phyloP scores from a whole-genome alignment of 2,797 vertebrate species.

The Pangasius krempfi region DNA sequence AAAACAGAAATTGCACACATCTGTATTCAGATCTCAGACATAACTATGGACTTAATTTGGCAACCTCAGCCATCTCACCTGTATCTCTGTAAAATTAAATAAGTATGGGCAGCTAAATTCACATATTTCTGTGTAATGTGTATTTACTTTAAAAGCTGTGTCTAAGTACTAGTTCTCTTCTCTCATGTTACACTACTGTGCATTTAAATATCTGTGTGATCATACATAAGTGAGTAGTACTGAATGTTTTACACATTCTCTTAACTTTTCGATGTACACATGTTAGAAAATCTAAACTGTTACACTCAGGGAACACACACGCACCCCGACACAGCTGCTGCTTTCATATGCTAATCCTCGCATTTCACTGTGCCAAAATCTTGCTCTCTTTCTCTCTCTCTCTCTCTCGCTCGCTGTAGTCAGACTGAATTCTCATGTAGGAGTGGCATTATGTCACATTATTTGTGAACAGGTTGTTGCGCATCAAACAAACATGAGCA shows the following conservation, averaged over 20 bases:
- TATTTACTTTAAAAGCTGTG: background rate
- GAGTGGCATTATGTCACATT: conserved; percentile 53
- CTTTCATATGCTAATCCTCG: conserved; percentile 76
- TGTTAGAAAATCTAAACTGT: conserved; percentile 19
- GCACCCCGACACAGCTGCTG: conserved; percentile 35
- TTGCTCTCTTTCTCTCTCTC: conserved; percentile 32
- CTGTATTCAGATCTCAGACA: too few species aligned
- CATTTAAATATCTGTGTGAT: background rate
- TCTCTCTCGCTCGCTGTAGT: conserved; percentile 14
- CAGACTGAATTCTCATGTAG: conserved; percentile 43
- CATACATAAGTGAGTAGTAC: background rate
- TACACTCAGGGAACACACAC: conserved; percentile 15
- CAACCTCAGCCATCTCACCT: background rate
- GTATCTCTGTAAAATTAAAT: background rate
- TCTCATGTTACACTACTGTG: background rate
- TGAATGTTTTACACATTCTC: background rate
- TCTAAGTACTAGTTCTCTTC: background rate
- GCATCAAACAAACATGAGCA: conserved; percentile 48
- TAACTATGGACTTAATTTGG: too few species aligned
- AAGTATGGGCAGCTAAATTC: background rate
- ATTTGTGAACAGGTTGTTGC: conserved; percentile 48
- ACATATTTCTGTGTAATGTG: background rate
- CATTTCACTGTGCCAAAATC: conserved; percentile 66
- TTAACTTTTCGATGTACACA: conserved; percentile 11
- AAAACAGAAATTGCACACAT: too few species aligned